phyloP scores from a whole-genome alignment of 2,113 vertebrate genomes.

The Synchiropus splendidus region DNA sequence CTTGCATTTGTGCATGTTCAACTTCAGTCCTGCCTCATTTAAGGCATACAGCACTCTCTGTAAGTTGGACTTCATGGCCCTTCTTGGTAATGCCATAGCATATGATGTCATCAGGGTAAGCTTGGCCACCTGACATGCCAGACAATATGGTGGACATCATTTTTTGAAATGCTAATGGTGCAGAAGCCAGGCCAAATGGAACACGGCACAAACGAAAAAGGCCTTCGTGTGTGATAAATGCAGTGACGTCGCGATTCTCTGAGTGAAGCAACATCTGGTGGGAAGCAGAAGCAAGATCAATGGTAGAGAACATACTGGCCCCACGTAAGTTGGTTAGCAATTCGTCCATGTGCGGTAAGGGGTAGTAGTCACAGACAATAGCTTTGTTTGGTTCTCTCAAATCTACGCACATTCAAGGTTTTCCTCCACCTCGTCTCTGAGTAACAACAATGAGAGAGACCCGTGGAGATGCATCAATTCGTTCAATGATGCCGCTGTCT shows the following conservation, averaged over 20 bases:
- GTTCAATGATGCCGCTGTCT: too few relatives aligned
- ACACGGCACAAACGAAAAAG: slow-evolving; percentile 4
- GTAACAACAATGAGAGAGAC: too few relatives aligned
- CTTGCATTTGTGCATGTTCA: slow-evolving; percentile 1
- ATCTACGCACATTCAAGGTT: too few relatives aligned
- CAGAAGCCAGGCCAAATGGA: slow-evolving; percentile 6
- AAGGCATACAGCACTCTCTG: background rate
- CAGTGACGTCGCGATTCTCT: slow-evolving; percentile 4
- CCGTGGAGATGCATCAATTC: too few relatives aligned
- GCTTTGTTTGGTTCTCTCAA: too few relatives aligned
- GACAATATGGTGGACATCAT: slow-evolving; percentile 4
- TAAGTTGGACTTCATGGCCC: background rate
- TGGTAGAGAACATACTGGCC: too few relatives aligned
- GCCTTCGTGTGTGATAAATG: slow-evolving; percentile 8
- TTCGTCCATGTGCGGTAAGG: too few relatives aligned
- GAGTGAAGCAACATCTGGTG: slow-evolving; percentile 6
- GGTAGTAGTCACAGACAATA: too few relatives aligned
- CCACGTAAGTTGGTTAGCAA: too few relatives aligned
- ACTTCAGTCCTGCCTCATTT: background rate
- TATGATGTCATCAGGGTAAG: background rate
- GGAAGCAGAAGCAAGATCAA: background rate
- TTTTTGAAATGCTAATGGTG: slow-evolving; percentile 10
- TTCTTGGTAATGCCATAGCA: background rate
- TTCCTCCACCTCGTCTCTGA: too few relatives aligned
- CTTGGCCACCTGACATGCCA: background rate